A percentile compares a stretch with the other conserved stretches of the same genome.
Evolutionary conservation across 2,797 vertebrate species (phyloP).

Genomic region (Ibycter americanus): DNA sequence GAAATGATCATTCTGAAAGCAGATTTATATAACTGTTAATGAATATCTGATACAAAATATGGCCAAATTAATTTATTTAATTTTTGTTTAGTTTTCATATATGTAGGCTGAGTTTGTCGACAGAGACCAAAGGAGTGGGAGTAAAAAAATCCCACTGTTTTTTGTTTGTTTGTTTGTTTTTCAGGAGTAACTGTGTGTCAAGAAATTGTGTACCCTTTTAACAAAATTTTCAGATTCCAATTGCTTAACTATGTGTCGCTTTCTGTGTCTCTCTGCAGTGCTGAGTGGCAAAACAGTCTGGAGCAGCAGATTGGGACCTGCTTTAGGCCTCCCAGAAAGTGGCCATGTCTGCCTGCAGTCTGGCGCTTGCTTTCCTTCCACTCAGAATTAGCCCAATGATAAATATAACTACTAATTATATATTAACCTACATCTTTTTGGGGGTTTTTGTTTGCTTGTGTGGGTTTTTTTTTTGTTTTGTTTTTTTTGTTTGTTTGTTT

Average conservation of each 20-base stretch:
- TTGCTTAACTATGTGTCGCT: background rate
- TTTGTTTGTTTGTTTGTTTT: background rate
- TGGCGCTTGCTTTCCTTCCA: background rate
- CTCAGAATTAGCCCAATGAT: background rate
- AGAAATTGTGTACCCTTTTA: background rate
- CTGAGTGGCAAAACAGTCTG: slow-evolving; percentile 37
- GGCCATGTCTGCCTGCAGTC: slow-evolving; percentile 29
- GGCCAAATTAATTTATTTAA: background rate
- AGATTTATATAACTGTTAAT: background rate
- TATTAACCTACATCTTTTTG: slow-evolving; percentile 46
- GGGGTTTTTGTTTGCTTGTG: too few relatives aligned
- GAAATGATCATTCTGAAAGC: background rate
- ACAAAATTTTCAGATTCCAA: background rate
- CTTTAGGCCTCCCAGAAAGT: slow-evolving; percentile 13
- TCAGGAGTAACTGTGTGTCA: background rate
- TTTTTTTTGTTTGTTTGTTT: background rate
- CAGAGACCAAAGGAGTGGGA: background rate
- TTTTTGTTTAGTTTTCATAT: background rate
- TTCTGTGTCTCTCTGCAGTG: background rate
- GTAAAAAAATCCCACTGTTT: background rate
- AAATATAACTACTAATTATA: slow-evolving; percentile 53
- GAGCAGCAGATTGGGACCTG: slow-evolving; percentile 41
- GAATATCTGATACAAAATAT: background rate
- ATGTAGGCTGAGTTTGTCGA: background rate
- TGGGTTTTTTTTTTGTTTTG: background rate